Evolutionary conservation across 2,797 vertebrate genomes (phyloP), one percentile per base, ranked within the genome.

Genomic region (Eupleurogrammus muticus): DNA sequence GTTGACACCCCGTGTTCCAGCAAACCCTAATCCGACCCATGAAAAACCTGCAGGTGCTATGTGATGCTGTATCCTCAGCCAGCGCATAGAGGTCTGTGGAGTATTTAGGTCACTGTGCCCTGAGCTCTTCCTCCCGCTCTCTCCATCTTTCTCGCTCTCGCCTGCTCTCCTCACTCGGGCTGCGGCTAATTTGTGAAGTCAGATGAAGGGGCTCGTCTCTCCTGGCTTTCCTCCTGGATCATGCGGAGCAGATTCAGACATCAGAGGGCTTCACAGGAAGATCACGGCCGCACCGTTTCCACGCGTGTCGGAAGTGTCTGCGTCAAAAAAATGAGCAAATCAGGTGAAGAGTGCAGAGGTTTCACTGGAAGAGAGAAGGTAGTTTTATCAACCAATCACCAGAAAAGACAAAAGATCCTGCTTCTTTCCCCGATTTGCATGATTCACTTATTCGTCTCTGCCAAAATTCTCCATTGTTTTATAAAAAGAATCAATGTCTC

Each of bases 51-150:
- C 75, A 87, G 69, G 78, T 88, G 70, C n/a, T 36, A 38, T 71
- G 62, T 70, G 72, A 79, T 74, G 73, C 68, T 76, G 56, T 76
- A 73, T 68, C 66, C 35, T 55, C 16, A 24, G 32, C 62, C 48
- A 38, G 16, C 34, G 48, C 74, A 81, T 49, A 54, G 50, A 69
- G 21, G n/a, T 59, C 38, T 68, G 73, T 24, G 69, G 75, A 52
- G 77, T 85, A 90, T 90, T 66, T 91, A 89, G 89, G 92, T 92
- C 92, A 93, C 80, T 87, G 79, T 91, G 87, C 88, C 85, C 73
- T 83, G 67, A 84, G 83, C 67, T 44, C 51, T 44, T 49, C 55
- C 67, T 51, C 51, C 47, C 66, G 55, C 23, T 53, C 73, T 55
- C 71, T 61, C 65, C 48, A 48, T 79, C 74, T 79, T 50, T 80